Evolutionary conservation across 2,797 vertebrate genomes (phyloP).

Genomic region (Lophius americanus): DNA sequence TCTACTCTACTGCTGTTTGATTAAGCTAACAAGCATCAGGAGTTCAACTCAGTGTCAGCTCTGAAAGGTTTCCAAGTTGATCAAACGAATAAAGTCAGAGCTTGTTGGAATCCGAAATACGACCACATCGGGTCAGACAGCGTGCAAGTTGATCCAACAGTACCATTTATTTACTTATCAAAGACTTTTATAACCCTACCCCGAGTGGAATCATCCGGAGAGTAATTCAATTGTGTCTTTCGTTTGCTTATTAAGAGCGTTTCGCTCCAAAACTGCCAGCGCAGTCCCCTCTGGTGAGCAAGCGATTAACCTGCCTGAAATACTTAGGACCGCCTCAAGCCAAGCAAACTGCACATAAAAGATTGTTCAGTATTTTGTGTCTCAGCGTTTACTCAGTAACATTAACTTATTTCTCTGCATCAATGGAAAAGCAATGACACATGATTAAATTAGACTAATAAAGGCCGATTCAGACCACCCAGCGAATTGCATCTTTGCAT

Average conservation of each 20-base stretch:
- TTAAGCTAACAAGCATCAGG: conserved; percentile 47
- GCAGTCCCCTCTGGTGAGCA: conserved; percentile 10
- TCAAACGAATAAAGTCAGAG: conserved; percentile 10
- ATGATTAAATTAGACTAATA: conserved; percentile 31
- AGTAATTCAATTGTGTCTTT: conserved; percentile 45
- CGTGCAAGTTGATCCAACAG: conserved; percentile 16
- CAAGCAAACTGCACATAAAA: conserved; percentile 16
- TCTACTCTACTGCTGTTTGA: conserved; percentile 42
- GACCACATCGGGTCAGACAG: conserved; percentile 12
- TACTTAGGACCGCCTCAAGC: conserved; percentile 34
- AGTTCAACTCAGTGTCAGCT: conserved; percentile 33
- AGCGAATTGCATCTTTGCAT: neutral
- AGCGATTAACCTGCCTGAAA: conserved; percentile 55
- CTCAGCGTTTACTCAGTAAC: conserved; percentile 24
- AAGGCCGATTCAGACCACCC: neutral
- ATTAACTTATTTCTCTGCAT: conserved; percentile 19
- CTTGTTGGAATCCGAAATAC: conserved; percentile 10
- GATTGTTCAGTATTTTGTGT: conserved; percentile 5
- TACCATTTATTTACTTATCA: conserved; percentile 43
- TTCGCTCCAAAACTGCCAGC: conserved; percentile 1
- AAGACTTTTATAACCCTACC: conserved; percentile 25
- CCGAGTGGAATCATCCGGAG: conserved; percentile 21
- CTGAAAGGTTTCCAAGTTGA: conserved; percentile 21
- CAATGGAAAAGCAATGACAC: conserved; percentile 7
- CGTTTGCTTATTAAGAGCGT: conserved; percentile 49